phyloP scores from a whole-genome alignment of 2,113 vertebrate species.

The Trichomycterus rosablanca region DNA sequence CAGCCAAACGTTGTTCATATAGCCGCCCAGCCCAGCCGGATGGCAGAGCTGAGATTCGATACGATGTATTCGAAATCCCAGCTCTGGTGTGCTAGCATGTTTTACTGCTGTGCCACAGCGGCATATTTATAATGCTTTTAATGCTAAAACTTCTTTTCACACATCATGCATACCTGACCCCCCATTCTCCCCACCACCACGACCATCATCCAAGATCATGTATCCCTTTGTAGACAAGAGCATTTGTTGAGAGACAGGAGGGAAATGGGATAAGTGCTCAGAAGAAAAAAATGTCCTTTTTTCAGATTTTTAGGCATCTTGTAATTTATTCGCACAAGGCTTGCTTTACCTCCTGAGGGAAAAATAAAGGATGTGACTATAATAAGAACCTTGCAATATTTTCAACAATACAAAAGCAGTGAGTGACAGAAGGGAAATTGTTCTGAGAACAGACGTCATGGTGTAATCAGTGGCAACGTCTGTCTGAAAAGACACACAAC shows the following conservation, averaged over 20 bases:
- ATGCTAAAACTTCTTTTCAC: slow-evolving; percentile 59
- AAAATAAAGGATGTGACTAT: background rate
- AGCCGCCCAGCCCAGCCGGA: no score
- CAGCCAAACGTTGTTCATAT: no score
- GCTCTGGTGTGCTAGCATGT: no score
- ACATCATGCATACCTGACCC: no score
- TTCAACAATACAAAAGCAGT: slow-evolving; percentile 8
- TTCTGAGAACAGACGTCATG: slow-evolving; percentile 3
- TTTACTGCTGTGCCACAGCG: no score
- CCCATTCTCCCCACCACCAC: slow-evolving; percentile 42
- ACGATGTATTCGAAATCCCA: no score
- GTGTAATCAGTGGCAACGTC: background rate
- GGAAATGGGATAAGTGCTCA: background rate
- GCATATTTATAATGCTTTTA: slow-evolving; percentile 63
- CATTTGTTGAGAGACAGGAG: slow-evolving; percentile 8
- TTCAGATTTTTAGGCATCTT: slow-evolving; percentile 2
- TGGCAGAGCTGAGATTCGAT: no score
- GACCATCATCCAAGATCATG: slow-evolving; percentile 38
- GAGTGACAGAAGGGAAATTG: slow-evolving; percentile 1
- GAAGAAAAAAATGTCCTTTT: background rate
- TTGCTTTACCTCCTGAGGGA: slow-evolving; percentile 4
- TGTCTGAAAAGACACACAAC: background rate
- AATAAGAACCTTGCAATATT: slow-evolving; percentile 3
- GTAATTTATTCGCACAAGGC: slow-evolving; percentile 5
- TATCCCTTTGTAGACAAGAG: slow-evolving; percentile 36